Evolutionary conservation across 2,113 vertebrate species (phyloP).

Genomic region (Rhagologus leucostigma): DNA sequence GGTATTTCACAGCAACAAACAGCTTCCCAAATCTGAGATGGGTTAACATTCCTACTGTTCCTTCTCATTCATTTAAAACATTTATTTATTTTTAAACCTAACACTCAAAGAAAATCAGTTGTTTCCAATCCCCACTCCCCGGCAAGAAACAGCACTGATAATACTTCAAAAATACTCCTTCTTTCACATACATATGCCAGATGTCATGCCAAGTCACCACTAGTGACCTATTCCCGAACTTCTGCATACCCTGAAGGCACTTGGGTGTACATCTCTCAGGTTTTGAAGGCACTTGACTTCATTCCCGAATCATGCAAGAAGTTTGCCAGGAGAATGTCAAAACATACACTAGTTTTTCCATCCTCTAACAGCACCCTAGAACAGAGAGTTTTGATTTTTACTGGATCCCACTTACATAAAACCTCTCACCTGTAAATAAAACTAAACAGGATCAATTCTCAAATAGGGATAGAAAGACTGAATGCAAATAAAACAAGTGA

Average conservation of each 20-base stretch:
- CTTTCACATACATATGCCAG: background rate
- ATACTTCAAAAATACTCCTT: background rate
- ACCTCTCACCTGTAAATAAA: background rate
- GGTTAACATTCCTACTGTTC: background rate
- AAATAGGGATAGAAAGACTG: background rate
- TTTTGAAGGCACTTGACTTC: conserved; percentile 6
- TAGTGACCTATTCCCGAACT: conserved; percentile 8
- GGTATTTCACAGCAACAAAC: background rate
- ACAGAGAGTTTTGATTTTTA: background rate
- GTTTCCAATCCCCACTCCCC: background rate
- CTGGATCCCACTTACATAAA: background rate
- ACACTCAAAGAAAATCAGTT: background rate
- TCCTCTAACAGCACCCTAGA: background rate
- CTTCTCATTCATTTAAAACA: background rate
- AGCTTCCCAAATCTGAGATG: background rate
- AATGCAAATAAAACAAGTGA: background rate
- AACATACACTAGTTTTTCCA: background rate
- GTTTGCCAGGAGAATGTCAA: conserved; percentile 6
- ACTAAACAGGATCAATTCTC: background rate
- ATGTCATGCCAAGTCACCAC: background rate
- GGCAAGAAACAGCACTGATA: background rate
- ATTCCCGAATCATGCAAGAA: background rate
- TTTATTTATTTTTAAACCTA: background rate
- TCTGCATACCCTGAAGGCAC: background rate
- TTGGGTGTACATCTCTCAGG: background rate